Percentiles rank a stretch among this genome's conserved stretches.
phyloP scores from a whole-genome alignment of 1,140 invertebrate genomes.

The Drosophila tropicalis region DNA sequence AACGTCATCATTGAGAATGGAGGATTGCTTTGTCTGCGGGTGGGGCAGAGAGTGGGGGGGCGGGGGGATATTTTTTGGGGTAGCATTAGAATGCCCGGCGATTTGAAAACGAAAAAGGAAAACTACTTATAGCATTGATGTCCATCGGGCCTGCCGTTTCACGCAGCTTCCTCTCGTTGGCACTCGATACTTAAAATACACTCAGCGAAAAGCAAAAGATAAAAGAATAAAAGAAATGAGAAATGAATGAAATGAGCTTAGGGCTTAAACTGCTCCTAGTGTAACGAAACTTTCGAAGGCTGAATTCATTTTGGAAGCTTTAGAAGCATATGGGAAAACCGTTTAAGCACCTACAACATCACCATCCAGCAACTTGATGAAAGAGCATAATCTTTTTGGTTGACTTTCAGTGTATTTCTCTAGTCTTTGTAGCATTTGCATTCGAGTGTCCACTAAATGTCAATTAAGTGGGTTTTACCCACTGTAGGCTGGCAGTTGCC shows the following conservation, averaged over 20 bases:
- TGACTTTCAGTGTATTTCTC: conserved; percentile 13
- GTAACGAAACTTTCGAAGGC: too few species aligned
- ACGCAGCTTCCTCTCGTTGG: conserved; percentile 54
- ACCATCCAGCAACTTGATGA: too few species aligned
- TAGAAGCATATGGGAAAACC: too few species aligned
- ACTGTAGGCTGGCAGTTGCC: conserved; percentile 27
- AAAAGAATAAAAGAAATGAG: too few species aligned
- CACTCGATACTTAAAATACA: conserved; percentile 2
- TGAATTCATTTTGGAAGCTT: too few species aligned
- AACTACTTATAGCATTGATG: conserved; percentile 71
- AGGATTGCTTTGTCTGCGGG: conserved; percentile 22
- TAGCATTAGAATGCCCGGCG: conserved; percentile 64
- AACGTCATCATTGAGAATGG: conserved; percentile 67
- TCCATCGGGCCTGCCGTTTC: conserved; percentile 60
- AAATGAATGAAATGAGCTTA: too few species aligned
- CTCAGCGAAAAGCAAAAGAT: too few species aligned
- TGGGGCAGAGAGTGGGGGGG: conserved; percentile 20
- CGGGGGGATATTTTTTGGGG: conserved; percentile 16
- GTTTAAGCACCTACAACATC: too few species aligned
- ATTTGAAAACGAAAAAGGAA: conserved; percentile 58
- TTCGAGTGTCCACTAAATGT: conserved; percentile 82
- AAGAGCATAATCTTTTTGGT: not conserved
- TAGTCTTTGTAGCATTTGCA: conserved; percentile 52
- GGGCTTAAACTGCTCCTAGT: too few species aligned
- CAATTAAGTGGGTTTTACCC: conserved; percentile 78